Evolutionary conservation across 2,888 invertebrate genomes (phyloP).

Genomic region (Limnephilus marmoratus): DNA sequence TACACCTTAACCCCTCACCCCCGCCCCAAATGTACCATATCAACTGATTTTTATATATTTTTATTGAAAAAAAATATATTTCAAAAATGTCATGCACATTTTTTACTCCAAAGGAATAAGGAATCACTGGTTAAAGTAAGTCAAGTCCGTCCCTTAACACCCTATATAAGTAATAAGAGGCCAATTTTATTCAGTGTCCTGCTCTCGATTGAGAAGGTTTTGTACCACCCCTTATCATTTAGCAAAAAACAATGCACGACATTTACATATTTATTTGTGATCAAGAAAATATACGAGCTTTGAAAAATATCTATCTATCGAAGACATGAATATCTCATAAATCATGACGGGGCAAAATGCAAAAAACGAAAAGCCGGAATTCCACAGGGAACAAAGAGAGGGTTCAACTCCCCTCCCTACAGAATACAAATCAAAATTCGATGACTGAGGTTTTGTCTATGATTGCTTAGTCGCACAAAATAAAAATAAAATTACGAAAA

Average conservation of each 20-base stretch:
- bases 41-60: too few species aligned
- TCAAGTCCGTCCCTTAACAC: too few species aligned
- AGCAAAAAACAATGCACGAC: not conserved
- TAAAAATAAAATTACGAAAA: not conserved
- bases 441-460: not conserved
- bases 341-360: not conserved
- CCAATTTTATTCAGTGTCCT: too few species aligned
- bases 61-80: too few species aligned
- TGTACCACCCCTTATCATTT: not conserved
- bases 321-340: not conserved
- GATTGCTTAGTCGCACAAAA: not conserved
- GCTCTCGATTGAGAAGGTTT: too few species aligned
- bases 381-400: not conserved
- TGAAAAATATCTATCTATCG: not conserved
- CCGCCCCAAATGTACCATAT: too few species aligned
- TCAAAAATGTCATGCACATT: too few species aligned
- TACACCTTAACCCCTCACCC: too few species aligned
- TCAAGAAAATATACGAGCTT: not conserved
- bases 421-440: not conserved
- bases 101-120: too few species aligned
- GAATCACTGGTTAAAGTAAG: too few species aligned
- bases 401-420: not conserved
- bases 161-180: too few species aligned
- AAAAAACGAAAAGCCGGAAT: not conserved
- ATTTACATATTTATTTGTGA: not conserved